Conservation (phyloP, 1,140 invertebrate species). For the Plutomurus gul region DNA sequence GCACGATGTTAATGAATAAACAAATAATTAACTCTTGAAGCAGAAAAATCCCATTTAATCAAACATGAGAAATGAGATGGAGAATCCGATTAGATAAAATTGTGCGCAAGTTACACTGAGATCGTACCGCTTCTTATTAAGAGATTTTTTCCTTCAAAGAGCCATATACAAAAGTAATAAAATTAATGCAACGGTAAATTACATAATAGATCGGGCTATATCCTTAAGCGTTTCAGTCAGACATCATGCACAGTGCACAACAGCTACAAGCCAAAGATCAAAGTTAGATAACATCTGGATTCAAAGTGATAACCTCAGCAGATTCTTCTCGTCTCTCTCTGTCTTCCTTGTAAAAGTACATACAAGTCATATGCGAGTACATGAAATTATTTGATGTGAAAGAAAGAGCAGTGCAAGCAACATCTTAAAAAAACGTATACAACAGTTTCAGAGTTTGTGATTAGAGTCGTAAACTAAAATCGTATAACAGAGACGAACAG, state of each 20-base stretch:
- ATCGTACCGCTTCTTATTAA: background rate
- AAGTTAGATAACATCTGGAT: constrained; percentile 14
- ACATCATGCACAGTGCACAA: constrained; percentile 21
- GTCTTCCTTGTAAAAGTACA: background rate
- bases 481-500: too few relatives aligned
- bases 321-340: background rate
- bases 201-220: background rate
- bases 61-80: background rate
- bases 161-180: background rate
- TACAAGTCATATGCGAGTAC: background rate
- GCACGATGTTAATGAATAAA: background rate
- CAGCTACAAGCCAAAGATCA: constrained; percentile 19
- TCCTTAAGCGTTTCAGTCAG: constrained; percentile 5
- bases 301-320: too few relatives aligned
- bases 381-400: background rate
- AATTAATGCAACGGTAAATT: constrained; percentile 24
- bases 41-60: background rate
- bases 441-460: background rate
- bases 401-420: background rate
- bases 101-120: background rate
- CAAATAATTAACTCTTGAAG: background rate
- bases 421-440: background rate
- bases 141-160: background rate
- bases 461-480: background rate
- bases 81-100: background rate